phyloP scores from a whole-genome alignment of 2,113 vertebrate species.

The Mormyrus lacerda region DNA sequence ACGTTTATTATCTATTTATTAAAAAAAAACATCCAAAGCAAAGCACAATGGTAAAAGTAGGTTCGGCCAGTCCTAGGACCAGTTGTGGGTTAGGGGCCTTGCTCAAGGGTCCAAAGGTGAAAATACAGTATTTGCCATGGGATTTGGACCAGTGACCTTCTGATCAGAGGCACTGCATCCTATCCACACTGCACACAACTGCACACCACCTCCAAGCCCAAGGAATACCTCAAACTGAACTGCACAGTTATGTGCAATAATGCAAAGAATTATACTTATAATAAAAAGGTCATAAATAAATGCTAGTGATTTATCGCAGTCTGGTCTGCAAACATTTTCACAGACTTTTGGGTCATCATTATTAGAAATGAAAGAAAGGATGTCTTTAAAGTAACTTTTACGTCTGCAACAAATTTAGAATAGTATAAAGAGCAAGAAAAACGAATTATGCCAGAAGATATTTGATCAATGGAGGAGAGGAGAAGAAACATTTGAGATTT shows the following conservation, averaged over 20 bases:
- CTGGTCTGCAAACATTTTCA: not conserved
- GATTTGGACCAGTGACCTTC: not conserved
- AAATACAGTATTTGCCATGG: not conserved
- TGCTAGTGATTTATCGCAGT: not conserved
- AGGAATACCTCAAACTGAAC: not conserved
- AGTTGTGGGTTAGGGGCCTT: not conserved
- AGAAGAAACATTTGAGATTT: not conserved
- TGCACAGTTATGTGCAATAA: not conserved
- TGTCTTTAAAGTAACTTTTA: not conserved
- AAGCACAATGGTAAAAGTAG: not conserved
- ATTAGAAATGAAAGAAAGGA: not conserved
- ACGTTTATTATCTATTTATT: not conserved
- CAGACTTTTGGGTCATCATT: not conserved
- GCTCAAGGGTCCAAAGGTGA: not conserved
- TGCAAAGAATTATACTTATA: not conserved
- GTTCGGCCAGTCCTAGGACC: not conserved
- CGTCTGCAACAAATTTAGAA: not conserved
- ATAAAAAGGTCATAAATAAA: not conserved
- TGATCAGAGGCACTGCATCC: not conserved
- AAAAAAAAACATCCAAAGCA: not conserved
- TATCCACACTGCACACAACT: not conserved
- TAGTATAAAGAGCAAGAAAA: not conserved
- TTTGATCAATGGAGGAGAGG: not conserved
- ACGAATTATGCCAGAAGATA: not conserved
- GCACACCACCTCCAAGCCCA: not conserved